Percentiles rank a stretch among this genome's conserved stretches.
phyloP scores from a whole-genome alignment of 2,888 invertebrate species.

The Sinelater perroti region DNA sequence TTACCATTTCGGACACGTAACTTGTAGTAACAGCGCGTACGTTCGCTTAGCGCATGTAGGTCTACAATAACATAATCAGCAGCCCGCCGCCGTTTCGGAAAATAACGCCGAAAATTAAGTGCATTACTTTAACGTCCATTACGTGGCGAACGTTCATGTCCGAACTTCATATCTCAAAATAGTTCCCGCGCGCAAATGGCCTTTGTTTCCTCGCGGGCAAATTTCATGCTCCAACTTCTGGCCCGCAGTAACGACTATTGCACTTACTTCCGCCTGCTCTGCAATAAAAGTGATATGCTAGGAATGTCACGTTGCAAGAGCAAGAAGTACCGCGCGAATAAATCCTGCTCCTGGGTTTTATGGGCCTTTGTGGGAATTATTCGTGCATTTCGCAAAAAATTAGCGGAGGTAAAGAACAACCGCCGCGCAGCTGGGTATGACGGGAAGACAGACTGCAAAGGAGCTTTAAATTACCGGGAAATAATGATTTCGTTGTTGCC shows the following conservation, averaged over 20 bases:
- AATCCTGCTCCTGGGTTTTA: background rate
- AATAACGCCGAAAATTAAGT: constrained; percentile 38
- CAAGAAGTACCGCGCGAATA: constrained; percentile 1
- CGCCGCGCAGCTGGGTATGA: no score
- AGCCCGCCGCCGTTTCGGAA: constrained; percentile 18
- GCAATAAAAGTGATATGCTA: constrained; percentile 33
- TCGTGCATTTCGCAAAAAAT: no score
- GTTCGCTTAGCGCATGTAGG: background rate
- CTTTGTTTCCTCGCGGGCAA: constrained; percentile 49
- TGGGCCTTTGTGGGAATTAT: no score
- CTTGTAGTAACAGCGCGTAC: background rate
- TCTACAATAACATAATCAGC: constrained; percentile 25
- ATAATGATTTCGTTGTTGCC: no score
- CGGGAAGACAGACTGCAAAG: no score
- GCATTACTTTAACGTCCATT: constrained; percentile 37
- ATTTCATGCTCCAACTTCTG: constrained; percentile 49
- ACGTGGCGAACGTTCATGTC: constrained; percentile 43
- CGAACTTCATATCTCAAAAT: constrained; percentile 45
- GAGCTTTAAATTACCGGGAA: no score
- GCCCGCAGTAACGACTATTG: constrained; percentile 45
- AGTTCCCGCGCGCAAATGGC: constrained; percentile 48
- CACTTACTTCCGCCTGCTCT: constrained; percentile 46
- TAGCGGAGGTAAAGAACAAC: no score
- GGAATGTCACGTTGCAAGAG: constrained; percentile 21
- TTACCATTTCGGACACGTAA: constrained; percentile 4